Evolutionary conservation across 2,888 invertebrate genomes (phyloP), one percentile per base, ranked within the genome.

Genomic region (Drosophila infuscata): DNA sequence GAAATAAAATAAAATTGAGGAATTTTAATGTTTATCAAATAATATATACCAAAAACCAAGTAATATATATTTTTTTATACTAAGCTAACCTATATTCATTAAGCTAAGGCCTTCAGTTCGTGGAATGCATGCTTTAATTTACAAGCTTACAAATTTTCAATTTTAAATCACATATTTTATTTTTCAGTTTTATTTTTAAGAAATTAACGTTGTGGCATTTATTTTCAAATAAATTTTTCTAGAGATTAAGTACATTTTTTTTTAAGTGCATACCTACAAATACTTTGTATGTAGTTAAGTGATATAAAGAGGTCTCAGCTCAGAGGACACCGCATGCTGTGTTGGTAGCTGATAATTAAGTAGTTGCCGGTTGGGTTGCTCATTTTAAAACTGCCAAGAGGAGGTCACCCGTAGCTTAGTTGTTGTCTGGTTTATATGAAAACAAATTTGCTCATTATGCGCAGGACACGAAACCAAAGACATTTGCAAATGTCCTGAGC

Each of bases 401-500:
- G 33, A 63, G 70, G 61, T 54, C 48, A 54, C 57, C 67, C 54
- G 60, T 54, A 54, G 82, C 88, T 84, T 88, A 75, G 80, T 88
- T 70, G 53, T 66, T 64, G 81, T 80, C 87, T 77, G 63, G 36
- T 70, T 80, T 88, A 85, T 85, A 88, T 91, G 91, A 82, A 81
- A 90, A 88, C 76, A 88, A 91, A 91, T 90, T 76, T 90, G 83
- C 84, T 90, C 91, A 90, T 91, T 91, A 91, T 72, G 70, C 70
- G 58, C 67, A 54, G 62, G 46, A 60, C 29, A 60, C 62, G 62
- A 61, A 79, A 83, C 86, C 91, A 78, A 80, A 81, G 82, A 76
- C 86, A 91, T 91, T 91, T 91, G 82, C 91, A 88, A 91, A 87
- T 89, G 81, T 91, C 87, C 81, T 36, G 59, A 30, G 61, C 38